Percentiles rank a stretch among this genome's conserved stretches.
Evolutionary conservation across 1,140 invertebrate species (phyloP).

Genomic region (Ctenoplectra terminalis): DNA sequence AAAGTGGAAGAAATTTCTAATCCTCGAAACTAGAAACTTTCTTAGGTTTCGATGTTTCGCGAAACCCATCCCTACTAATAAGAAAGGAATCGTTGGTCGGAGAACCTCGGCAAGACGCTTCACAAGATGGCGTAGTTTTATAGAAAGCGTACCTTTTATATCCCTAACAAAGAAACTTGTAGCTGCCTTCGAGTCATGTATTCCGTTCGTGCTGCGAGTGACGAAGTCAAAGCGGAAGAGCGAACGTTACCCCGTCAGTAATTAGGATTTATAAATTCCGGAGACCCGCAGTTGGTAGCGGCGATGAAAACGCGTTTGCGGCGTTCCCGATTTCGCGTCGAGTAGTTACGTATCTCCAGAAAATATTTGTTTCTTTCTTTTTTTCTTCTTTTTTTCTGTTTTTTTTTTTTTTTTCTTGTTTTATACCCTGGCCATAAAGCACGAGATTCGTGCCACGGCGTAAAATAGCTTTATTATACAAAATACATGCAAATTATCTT

Average conservation of each 20-base stretch:
- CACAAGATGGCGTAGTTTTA: neutral
- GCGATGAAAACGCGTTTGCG: slow-evolving; percentile 52
- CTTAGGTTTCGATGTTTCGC: no score
- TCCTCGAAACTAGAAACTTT: no score
- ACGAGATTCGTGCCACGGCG: slow-evolving; percentile 69
- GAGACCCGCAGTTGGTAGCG: slow-evolving; percentile 4
- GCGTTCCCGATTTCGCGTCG: slow-evolving; percentile 52
- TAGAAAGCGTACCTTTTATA: slow-evolving; percentile 7
- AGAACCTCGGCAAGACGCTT: neutral
- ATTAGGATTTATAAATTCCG: slow-evolving; percentile 48
- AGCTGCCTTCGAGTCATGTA: neutral
- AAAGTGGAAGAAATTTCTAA: no score
- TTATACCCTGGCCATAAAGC: slow-evolving; percentile 62
- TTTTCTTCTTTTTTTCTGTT: neutral
- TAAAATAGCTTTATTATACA: slow-evolving; percentile 80
- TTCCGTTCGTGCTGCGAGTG: neutral
- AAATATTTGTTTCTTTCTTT: slow-evolving; percentile 12
- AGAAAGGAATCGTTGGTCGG: neutral
- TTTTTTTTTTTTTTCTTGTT: neutral
- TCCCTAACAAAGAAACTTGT: neutral
- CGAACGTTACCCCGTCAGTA: slow-evolving; percentile 15
- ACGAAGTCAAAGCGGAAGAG: slow-evolving; percentile 15
- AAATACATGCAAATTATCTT: slow-evolving; percentile 80
- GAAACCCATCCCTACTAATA: no score
- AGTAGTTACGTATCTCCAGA: slow-evolving; percentile 27